Evolutionary conservation across 1,140 invertebrate genomes (phyloP), one percentile per base, ranked within the genome.

Genomic region (Globodera rostochiensis): DNA sequence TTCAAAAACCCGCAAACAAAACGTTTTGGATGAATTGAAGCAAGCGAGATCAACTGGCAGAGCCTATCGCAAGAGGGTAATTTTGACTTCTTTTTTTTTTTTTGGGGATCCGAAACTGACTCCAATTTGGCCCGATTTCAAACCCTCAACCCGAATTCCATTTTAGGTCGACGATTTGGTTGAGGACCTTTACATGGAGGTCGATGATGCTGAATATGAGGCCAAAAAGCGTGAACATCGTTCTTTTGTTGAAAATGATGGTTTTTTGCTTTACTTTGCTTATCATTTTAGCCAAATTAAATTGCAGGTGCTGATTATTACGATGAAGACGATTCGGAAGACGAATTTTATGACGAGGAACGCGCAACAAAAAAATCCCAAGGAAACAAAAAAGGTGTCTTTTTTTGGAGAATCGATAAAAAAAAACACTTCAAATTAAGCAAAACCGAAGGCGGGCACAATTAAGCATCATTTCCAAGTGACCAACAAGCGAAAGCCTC

Each of bases 121-220:
- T 36, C 25, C 25, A 36, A 1, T 36, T 36, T 36, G 25, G 25
- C 25, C 25, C 25, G 25, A 36, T 36, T 36, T 36, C 25, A 2
- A 36, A 36, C 25, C 25, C 25, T 36, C 2, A 36, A 36, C 25
- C 25, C 25, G 25, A 36, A 36, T 36, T 36, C 25, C 25, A 36
- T 36, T 36, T n/a, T 53, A 85, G 84, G 84, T 85, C 25, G 77
- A 85, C 46, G 80, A 86, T 74, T 46, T 84, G 11, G 74, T 75
- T 49, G 70, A 84, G 50, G 80, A 86, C 66, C n/a, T 85, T 50
- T 85, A 83, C 64, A 84, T 83, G 9, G 84, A 85, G 50, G 81
- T 86, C 6, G 76, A 81, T 77, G 84, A 85, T 25, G 80, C 75
- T 9, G 83, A 84, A 77, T 84, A 84, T 79, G 67, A 75, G 25